Base-by-base conservation (phyloP, 2,888 invertebrate species). In the Matsumyia berberina region DNA sequence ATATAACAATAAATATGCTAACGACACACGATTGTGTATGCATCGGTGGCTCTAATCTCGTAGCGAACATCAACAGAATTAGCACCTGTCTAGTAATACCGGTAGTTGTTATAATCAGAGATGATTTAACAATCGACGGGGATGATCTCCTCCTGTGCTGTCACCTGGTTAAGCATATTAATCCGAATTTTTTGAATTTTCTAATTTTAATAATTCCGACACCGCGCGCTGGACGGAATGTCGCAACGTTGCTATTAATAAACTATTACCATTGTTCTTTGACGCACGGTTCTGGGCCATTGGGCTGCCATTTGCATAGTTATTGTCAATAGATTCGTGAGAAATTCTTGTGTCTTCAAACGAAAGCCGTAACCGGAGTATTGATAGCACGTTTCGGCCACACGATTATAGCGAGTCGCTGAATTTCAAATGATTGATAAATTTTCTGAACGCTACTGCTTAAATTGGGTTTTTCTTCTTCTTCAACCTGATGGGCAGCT, bases 181-280 rank as follows among this genome's bases (percentile, higher is more conserved):
- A n/a, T 31, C 9, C 5, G 12, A 37, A 15, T 66, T 12, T 4
- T 9, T 33, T 46, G 3, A 53, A 33, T 46, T 31, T 46, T 12
- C 17, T 6, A 24, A 29, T 31, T 60, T 60, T 29, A 11, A 64
- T 15, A 60, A 15, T 29, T 17, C 17, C 17, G 11, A 31, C 49
- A 0, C 24, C 17, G 49, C 1, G 49, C 1, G 1, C n/a, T 67
- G 5, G 19, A 24, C 15, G 76, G 49, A 19, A 67, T 58, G 46
- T 66, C 66, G 66, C 76, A 49, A 58, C 39, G 11, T 31, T 9
- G 19, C 58, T 76, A 76, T 66, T 57, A 58, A 67, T 76, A 76
- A 49, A 57, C 66, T 49, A 44, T 66, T 76, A 57, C 66, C 37
- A 37, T 24, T 46, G 8, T 31, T 31, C 11, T 39, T 9, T 51